These are phyloP conservation scores for Neosilurus mollespiculum DNA, from an alignment of 2,797 vertebrate species.

Conservation along the genomic window DNA sequence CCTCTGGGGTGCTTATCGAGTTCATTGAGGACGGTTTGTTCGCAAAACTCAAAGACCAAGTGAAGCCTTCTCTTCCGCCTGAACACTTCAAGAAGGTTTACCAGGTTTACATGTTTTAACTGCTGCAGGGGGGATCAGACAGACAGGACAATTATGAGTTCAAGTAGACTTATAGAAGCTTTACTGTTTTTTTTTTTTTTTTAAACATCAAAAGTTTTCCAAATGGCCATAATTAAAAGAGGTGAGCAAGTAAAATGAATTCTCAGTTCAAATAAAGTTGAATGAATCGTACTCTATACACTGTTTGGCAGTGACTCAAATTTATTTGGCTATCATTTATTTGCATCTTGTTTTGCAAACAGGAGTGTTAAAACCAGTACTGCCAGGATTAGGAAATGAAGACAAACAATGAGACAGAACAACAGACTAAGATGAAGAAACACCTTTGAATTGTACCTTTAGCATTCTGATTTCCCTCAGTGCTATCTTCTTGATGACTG, in stretches of 20 bases:
- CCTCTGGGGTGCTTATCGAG: conserved; percentile 84
- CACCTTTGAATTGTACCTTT: conserved; percentile 71
- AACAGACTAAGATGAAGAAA: background rate
- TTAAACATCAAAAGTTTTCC: background rate
- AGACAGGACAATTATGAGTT: background rate
- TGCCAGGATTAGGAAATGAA: background rate
- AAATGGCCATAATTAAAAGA: background rate
- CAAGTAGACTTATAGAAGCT: background rate
- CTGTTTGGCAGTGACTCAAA: background rate
- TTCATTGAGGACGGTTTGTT: conserved; percentile 87
- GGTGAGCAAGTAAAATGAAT: background rate
- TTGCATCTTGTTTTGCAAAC: too few species aligned
- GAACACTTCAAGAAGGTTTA: conserved; percentile 87
- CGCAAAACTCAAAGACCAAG: conserved; percentile 88
- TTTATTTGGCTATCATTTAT: background rate
- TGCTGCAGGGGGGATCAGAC: conserved; percentile 68
- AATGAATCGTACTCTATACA: background rate
- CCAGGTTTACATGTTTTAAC: conserved; percentile 86
- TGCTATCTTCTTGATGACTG: conserved; percentile 87
- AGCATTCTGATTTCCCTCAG: conserved; percentile 84
- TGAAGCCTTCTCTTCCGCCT: conserved; percentile 84
- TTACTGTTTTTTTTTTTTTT: background rate
- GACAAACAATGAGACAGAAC: background rate
- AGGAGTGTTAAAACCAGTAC: background rate
- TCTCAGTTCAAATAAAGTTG: background rate